Evolutionary conservation across 2,888 invertebrate species (phyloP).

Genomic region (Rotaria magnacalcarata): DNA sequence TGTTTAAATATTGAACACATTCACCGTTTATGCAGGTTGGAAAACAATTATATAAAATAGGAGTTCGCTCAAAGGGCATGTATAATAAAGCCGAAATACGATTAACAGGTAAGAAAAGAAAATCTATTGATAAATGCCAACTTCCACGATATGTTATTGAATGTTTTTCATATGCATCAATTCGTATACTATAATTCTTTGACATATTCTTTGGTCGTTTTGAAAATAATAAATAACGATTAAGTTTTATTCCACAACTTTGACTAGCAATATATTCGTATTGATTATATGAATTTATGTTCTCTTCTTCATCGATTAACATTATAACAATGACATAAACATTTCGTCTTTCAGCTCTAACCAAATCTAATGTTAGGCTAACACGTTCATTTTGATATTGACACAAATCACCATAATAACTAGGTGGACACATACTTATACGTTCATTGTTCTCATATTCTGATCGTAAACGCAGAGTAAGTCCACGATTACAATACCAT

Average conservation of each 20-base stretch:
- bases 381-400: conserved; percentile 13
- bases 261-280: not conserved
- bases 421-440: not conserved
- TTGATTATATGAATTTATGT: not conserved
- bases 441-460: not conserved
- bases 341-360: not conserved
- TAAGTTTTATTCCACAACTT: not conserved
- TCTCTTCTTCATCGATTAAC: not conserved
- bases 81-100: not conserved
- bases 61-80: not conserved
- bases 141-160: conserved; percentile 11
- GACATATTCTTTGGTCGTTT: not conserved
- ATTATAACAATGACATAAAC: not conserved
- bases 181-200: not conserved
- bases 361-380: not conserved
- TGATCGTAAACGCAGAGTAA: not conserved
- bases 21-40: not conserved
- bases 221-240: not conserved
- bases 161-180: not conserved
- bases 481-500: not conserved
- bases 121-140: not conserved
- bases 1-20: not conserved
- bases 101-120: not conserved
- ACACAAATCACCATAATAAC: conserved; percentile 10
- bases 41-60: not conserved